phyloP scores from a whole-genome alignment of 2,888 invertebrate species.

The Physocephala rufipes region DNA sequence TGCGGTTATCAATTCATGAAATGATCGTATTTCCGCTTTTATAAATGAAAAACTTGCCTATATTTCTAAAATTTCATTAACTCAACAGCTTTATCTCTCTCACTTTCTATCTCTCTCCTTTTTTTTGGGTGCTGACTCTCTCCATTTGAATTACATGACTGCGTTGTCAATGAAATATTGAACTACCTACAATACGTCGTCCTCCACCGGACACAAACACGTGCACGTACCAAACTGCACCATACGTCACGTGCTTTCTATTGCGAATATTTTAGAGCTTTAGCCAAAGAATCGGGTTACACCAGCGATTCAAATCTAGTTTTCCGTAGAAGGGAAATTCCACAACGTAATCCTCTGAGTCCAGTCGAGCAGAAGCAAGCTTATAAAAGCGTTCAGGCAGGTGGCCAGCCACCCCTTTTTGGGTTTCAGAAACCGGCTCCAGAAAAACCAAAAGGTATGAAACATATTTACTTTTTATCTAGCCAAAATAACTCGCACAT shows the following conservation, averaged over 20 bases:
- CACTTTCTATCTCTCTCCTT: neutral
- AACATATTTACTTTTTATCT: constrained; percentile 3
- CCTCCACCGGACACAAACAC: neutral
- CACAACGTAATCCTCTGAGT: constrained; percentile 73
- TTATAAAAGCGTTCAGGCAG: constrained; percentile 89
- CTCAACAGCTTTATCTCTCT: neutral
- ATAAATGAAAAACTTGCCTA: neutral
- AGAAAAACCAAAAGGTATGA: constrained; percentile 79
- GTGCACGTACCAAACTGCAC: neutral
- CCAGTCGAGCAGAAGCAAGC: constrained; percentile 85
- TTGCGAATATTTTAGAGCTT: constrained; percentile 76
- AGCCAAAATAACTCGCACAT: constrained; percentile 34
- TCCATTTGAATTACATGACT: neutral
- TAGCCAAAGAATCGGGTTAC: constrained; percentile 89
- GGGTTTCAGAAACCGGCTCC: constrained; percentile 93
- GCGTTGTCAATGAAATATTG: neutral
- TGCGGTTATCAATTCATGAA: too few species aligned
- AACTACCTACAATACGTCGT: neutral
- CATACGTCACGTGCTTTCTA: too few species aligned
- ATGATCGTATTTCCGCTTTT: too few species aligned
- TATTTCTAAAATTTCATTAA: neutral
- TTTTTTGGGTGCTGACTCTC: neutral
- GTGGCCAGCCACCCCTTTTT: constrained; percentile 92
- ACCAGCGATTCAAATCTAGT: constrained; percentile 90
- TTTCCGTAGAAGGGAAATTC: constrained; percentile 79